Base-by-base conservation (phyloP, 2,888 invertebrate genomes). In the Sphaerophoria rueppellii region DNA sequence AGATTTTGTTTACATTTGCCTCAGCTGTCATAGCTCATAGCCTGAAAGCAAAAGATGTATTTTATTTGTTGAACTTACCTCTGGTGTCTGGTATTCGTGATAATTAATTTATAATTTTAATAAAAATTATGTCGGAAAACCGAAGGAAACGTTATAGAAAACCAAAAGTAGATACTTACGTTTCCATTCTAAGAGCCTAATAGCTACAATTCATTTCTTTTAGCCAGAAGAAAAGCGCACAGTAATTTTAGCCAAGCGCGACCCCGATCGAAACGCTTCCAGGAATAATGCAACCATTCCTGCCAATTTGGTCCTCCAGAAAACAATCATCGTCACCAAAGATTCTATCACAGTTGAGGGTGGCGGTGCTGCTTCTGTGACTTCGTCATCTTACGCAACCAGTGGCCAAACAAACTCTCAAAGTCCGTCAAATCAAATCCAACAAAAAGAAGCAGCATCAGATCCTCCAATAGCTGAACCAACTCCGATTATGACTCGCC, bases 401-500 rank as follows among this genome's bases (percentile, higher is more conserved):
- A 24, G 24, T 24, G 60, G 34, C 32, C 76, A 69, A 6, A 9
- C 57, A 0, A 75, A 7, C 9, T 82, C 76, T 0, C 75, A 80
- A 54, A 79, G 82, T 24, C 71, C 77, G 0, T 63, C 85, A 32
- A 3, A 70, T 32, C 71, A 75, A 24, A 24, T 24, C 24, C 6
- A 52, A 12, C 40, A 40, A 67, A 73, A 67, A 34, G 67, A 77
- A 40, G 4, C 71, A n/a, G 24, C 71, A 40, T 86, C 67, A 43
- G 87, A 87, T 6, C 61, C 63, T 34, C 65, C 82, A 5, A 57
- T 79, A 50, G 24, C 50, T 0, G 89, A 89, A 50, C 88, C 89
- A 11, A 88, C 89, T 3, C 89, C 89, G 2, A 89, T 88, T 43
- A 92, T 92, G 92, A 89, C 89, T 0, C 89, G 90, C 0, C 89